These are phyloP conservation scores for Seriola rivoliana DNA, from an alignment of 2,113 vertebrate genomes.

Conservation along the genomic window DNA sequence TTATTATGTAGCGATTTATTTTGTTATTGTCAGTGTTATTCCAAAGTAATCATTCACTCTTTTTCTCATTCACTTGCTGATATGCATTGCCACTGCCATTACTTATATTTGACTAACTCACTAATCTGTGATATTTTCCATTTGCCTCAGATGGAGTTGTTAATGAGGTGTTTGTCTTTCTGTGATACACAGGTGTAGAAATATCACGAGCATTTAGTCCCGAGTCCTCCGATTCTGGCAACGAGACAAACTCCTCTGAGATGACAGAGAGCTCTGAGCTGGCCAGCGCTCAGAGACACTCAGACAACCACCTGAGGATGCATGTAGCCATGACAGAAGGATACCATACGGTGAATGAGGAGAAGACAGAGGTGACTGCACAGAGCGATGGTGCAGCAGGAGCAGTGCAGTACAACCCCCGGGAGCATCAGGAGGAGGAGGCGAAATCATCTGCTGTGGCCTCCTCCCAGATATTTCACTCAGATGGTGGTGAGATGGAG, in stretches of 20 bases:
- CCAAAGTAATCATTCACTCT: neutral
- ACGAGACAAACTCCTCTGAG: conserved; percentile 99
- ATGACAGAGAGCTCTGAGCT: conserved; percentile 99
- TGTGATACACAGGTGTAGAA: conserved; percentile 96
- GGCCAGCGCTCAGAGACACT: conserved; percentile 93
- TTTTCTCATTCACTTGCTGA: conserved; percentile 2
- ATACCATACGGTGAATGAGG: conserved; percentile 89
- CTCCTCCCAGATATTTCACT: conserved; percentile 94
- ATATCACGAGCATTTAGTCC: conserved; percentile 98
- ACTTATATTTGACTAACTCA: conserved; percentile 65
- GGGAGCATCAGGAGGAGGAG: conserved; percentile 83
- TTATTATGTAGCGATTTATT: conserved; percentile 14
- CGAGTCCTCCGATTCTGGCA: conserved; percentile 98
- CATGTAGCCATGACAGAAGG: conserved; percentile 90
- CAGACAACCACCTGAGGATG: conserved; percentile 91
- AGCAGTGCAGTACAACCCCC: conserved; percentile 81
- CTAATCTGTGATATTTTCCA: conserved; percentile 72
- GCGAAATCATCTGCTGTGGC: conserved; percentile 90
- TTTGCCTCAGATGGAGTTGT: conserved; percentile 80
- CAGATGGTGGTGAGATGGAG: conserved; percentile 97
- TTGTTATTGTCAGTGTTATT: conserved; percentile 3
- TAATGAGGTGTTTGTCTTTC: conserved; percentile 90
- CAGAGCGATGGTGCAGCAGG: conserved; percentile 79
- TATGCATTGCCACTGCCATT: conserved; percentile 2
- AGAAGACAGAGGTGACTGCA: conserved; percentile 88